A percentile compares a stretch with the other conserved stretches of the same genome.
Evolutionary conservation across 2,888 invertebrate species (phyloP).

Genomic region (Coenonympha arcania): DNA sequence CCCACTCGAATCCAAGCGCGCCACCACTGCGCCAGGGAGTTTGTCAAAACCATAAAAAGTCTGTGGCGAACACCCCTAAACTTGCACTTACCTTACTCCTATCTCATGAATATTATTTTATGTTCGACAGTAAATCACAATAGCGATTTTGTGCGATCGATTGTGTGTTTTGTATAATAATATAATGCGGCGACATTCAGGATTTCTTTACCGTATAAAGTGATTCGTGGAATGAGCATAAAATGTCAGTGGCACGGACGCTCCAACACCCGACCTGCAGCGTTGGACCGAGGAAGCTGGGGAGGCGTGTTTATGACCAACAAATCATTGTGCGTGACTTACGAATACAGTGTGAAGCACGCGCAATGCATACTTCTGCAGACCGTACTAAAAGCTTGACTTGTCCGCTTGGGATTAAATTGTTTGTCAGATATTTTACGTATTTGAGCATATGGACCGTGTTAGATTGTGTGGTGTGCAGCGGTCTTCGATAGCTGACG

Average conservation of each 20-base stretch:
- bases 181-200: conserved; percentile 11
- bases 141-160: conserved; percentile 16
- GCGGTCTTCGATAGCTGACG: too few relatives aligned
- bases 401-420: too few relatives aligned
- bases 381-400: not conserved
- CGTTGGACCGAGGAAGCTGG: not conserved
- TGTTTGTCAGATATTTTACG: too few relatives aligned
- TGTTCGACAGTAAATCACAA: not conserved
- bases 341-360: not conserved
- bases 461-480: too few relatives aligned
- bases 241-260: conserved; percentile 21
- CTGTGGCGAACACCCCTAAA: too few relatives aligned
- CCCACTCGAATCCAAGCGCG: too few relatives aligned
- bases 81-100: too few relatives aligned
- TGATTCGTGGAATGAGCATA: conserved; percentile 19
- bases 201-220: conserved; percentile 18
- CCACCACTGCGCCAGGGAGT: too few relatives aligned
- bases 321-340: conserved; percentile 12
- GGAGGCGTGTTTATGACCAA: conserved; percentile 10
- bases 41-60: too few relatives aligned
- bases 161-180: conserved; percentile 16
- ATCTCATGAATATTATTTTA: too few relatives aligned
- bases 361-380: not conserved
- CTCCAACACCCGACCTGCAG: conserved; percentile 12
- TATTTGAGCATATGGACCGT: too few relatives aligned